A percentile compares a stretch with the other conserved stretches of the same genome.
phyloP scores from a whole-genome alignment of 2,113 vertebrate species.

The Scomber japonicus region DNA sequence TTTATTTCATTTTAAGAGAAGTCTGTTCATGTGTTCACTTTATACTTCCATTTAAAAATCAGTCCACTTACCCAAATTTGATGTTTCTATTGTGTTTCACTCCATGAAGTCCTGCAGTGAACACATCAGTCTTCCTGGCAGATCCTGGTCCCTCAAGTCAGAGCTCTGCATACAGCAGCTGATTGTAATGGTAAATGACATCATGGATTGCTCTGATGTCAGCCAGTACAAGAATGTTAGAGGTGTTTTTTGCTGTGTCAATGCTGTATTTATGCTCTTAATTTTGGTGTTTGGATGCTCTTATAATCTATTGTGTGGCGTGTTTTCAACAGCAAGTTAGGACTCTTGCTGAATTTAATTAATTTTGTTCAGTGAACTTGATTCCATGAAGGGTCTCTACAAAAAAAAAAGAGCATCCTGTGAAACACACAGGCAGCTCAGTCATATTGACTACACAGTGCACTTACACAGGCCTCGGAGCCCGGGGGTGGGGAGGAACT shows the following conservation, averaged over 20 bases:
- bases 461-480: conserved; percentile 50
- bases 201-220: conserved; percentile 29
- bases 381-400: conserved; percentile 4
- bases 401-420: conserved; percentile 54
- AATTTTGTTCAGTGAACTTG: conserved; percentile 10
- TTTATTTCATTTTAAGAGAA: background rate
- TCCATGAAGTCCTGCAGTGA: conserved; percentile 61
- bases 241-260: background rate
- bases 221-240: conserved; percentile 2
- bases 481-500: conserved; percentile 69
- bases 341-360: background rate
- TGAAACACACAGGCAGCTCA: conserved; percentile 32
- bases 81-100: conserved; percentile 50
- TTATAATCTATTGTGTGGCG: background rate
- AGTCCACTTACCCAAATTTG: conserved; percentile 2
- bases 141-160: conserved; percentile 49
- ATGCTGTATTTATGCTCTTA: background rate
- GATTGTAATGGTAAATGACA: conserved; percentile 61
- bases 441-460: conserved; percentile 37
- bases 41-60: conserved; percentile 26
- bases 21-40: background rate
- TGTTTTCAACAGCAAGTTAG: background rate
- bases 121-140: conserved; percentile 68
- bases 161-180: conserved; percentile 50
- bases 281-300: background rate